Base-by-base conservation (phyloP, 1,140 invertebrate genomes). In the Diorhabda elongata region DNA sequence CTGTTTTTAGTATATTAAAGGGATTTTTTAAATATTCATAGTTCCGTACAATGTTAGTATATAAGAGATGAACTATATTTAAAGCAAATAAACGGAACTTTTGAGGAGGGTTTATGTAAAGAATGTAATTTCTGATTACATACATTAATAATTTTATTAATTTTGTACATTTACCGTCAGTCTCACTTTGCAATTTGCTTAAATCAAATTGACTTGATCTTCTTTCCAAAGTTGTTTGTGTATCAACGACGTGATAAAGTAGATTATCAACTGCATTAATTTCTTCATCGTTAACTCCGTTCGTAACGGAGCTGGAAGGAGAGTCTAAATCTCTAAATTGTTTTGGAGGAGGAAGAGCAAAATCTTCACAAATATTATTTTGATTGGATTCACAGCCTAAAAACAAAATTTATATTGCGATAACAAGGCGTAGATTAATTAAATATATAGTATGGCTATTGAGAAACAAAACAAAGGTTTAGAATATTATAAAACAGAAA, bases 321-420 rank as follows among this genome's bases (percentile, higher is more conserved):
- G 75, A 76, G 5, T 89, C 89, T 44, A 89, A 86, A 82, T 94
- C 92, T 79, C 91, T 87, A 74, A 94, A 94, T 82, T 93, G 91
- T 74, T 92, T 90, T 0, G 92, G 92, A 2, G 92, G 92, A 5
- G 92, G 91, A 42, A 92, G 79, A 42, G 87, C 84, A 4, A 93
- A 85, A 76, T 92, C 89, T 77, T 69, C 71, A 42, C 60, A 70
- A 58, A 70, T 61, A 60, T 68, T 72, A 69, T 66, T 72, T 74
- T 77, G 71, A 72, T 74, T 77, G 64, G 67, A 65, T 64, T 77
- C 76, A 77, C 76, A 75, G 76, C 70, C 74, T 75, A 59, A 62
- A 75, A 73, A 58, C 2, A 52, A 52, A 2, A 26, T 26, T 26
- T 26, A 26, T 26, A 26, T 26, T 26, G 26, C 26, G 26, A 26